Percentiles rank a stretch among this genome's conserved stretches.
phyloP scores from a whole-genome alignment of 2,113 vertebrate genomes.

The Podarcis muralis region DNA sequence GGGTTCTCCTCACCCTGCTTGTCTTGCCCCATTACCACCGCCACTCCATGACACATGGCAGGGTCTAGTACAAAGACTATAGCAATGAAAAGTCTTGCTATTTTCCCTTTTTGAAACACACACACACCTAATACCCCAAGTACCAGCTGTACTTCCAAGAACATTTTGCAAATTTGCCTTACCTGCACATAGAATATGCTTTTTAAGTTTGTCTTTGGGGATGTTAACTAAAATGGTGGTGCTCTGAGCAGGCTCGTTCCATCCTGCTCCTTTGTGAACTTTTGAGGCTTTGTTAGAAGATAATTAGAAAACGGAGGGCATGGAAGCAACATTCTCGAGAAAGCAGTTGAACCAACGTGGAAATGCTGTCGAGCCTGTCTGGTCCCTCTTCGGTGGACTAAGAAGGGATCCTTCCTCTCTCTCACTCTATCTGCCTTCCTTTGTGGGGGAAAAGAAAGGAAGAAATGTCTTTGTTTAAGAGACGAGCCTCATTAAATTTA shows the following conservation, averaged over 20 bases:
- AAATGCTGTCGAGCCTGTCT: rapidly evolving
- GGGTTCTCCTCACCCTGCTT: too few relatives aligned
- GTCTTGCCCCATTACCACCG: too few relatives aligned
- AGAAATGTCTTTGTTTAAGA: slow-evolving; percentile 33
- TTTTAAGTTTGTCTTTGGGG: background rate
- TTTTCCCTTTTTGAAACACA: background rate
- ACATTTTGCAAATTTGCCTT: slow-evolving; percentile 46
- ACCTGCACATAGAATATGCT: slow-evolving; percentile 17
- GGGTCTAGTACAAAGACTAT: background rate
- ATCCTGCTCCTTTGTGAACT: slow-evolving; percentile 25
- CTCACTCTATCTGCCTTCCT: background rate
- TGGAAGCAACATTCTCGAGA: slow-evolving; percentile 31
- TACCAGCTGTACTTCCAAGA: background rate
- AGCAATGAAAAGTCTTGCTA: background rate
- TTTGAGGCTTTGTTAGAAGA: slow-evolving; percentile 32
- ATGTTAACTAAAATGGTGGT: background rate
- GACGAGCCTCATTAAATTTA: background rate
- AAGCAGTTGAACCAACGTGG: slow-evolving; percentile 4
- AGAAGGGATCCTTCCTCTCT: background rate
- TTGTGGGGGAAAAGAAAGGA: background rate
- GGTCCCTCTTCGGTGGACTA: background rate
- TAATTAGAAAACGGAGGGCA: slow-evolving; percentile 40
- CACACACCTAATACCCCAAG: background rate
- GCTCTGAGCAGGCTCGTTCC: background rate
- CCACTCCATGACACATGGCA: background rate